These are phyloP conservation scores for Zosterops borbonicus DNA, from an alignment of 2,113 vertebrate genomes.

Conservation along the genomic window DNA sequence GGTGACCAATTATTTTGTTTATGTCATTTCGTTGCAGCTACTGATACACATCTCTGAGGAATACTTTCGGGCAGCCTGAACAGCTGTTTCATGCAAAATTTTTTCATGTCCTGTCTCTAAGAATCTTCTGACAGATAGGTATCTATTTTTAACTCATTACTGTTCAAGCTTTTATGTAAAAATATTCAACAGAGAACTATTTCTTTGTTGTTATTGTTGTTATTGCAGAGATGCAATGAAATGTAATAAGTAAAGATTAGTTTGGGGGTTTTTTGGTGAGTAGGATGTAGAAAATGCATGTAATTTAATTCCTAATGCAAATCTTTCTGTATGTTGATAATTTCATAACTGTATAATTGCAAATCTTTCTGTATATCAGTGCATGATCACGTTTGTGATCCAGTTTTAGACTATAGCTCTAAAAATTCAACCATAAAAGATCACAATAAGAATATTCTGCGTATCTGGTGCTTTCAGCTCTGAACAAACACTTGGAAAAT, in stretches of 20 bases:
- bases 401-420: neutral
- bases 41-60: neutral
- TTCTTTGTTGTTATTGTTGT: neutral
- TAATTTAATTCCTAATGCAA: neutral
- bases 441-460: neutral
- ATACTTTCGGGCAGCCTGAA: neutral
- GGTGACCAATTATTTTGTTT: slow-evolving; percentile 25
- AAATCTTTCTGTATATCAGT: neutral
- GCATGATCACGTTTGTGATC: neutral
- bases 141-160: slow-evolving; percentile 43
- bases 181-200: neutral
- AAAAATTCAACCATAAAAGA: neutral
- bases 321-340: neutral
- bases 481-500: neutral
- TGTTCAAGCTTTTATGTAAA: neutral
- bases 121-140: slow-evolving; percentile 50
- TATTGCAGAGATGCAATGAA: neutral
- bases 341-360: neutral
- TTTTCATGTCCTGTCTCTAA: slow-evolving; percentile 33
- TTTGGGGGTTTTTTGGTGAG: neutral
- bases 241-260: neutral
- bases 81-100: slow-evolving; percentile 51
- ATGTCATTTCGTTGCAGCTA: slow-evolving; percentile 9
- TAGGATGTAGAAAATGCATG: neutral
- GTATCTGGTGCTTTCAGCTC: neutral